These are phyloP conservation scores for Benitochromis conjunctus DNA, from an alignment of 2,113 vertebrate species.

Conservation along the genomic window DNA sequence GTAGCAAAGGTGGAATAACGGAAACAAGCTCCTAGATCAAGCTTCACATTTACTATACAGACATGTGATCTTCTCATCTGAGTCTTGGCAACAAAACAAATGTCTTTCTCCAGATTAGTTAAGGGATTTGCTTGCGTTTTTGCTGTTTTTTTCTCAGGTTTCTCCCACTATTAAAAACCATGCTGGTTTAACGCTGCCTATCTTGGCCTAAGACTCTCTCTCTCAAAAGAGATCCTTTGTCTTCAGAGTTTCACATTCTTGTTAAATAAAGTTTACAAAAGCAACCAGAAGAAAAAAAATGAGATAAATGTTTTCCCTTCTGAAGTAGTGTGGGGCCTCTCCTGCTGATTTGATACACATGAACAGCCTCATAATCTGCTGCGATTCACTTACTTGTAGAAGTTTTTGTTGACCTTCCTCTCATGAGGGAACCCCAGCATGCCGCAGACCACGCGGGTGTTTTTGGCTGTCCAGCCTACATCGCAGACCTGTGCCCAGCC, in stretches of 20 bases:
- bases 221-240: background rate
- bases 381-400: slow-evolving; percentile 85
- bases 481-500: slow-evolving; percentile 90
- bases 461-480: slow-evolving; percentile 82
- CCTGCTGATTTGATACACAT: background rate
- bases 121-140: background rate
- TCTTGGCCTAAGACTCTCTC: background rate
- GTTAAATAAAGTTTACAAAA: fast-evolving
- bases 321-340: background rate
- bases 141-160: background rate
- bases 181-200: background rate
- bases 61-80: background rate
- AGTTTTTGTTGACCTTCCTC: slow-evolving; percentile 89
- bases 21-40: background rate
- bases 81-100: background rate
- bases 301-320: background rate
- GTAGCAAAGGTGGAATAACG: fast-evolving
- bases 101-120: background rate
- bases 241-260: background rate
- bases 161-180: background rate
- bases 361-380: background rate
- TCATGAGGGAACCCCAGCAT: slow-evolving; percentile 93
- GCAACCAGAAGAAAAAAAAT: background rate
- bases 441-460: slow-evolving; percentile 89
- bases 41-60: background rate